Evolutionary conservation across 2,888 invertebrate genomes (phyloP), one percentile per base, ranked within the genome.

Genomic region (Dryobotodes eremita): DNA sequence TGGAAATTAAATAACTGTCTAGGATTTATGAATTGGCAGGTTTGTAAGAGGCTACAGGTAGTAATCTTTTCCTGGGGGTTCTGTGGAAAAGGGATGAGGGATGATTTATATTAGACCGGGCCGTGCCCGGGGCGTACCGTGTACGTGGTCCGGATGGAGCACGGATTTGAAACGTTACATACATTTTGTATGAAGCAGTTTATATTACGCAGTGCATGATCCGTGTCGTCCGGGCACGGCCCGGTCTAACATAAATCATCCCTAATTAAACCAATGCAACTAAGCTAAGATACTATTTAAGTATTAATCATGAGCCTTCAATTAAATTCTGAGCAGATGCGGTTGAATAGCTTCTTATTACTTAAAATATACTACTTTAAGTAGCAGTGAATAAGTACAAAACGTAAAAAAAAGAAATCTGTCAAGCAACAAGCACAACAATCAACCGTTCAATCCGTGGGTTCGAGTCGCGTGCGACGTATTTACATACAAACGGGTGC

Each of bases 401-500:
- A 71, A 48, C 15, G n/a, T 23, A 74, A 50, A 80, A 82, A 77
- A 86, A 79, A 77, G 71, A 77, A 83, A 79, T 86, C 71, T 66
- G 79, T 83, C 79, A 80, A 77, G 76, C 72, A 71, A 72, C 66
- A 66, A 86, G 73, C 65, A 70, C 82, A 77, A 85, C 86, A 86
- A 86, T 86, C 85, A 64, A 73, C 69, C 64, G 74, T 20, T 70
- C 66, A 64, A 75, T 76, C 79, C 78, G 65, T 81, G 83, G 82
- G 80, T 88, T 81, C 80, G 84, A 80, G 82, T 83, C 82, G 82
- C 82, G 83, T 84, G 85, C 82, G 84, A 84, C 86, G 86, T 88
- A 92, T 91, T 91, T 86, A 88, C 91, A 92, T 91, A 92, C 91
- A 91, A 92, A 91, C 90, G 89, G 79, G 88, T 87, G 88, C 90